phyloP scores from a whole-genome alignment of 2,888 invertebrate species.

The Piscicola geometra region DNA sequence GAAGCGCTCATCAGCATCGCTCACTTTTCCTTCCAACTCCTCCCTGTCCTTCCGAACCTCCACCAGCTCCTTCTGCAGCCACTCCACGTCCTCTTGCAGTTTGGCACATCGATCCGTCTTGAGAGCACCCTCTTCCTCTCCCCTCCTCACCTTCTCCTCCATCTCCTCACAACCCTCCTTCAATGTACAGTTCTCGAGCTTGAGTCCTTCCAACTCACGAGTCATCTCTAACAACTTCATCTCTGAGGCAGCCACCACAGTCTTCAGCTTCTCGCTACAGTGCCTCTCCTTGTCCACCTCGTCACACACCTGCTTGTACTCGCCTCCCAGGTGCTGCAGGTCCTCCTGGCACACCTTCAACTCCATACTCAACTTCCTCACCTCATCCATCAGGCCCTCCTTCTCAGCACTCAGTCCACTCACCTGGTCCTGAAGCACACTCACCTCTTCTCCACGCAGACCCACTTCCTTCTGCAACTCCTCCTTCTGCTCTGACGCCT shows the following conservation, averaged over 20 bases:
- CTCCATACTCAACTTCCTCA: background rate
- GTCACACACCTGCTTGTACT: slow-evolving; percentile 17
- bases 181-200: background rate
- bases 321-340: background rate
- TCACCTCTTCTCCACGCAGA: background rate
- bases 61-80: background rate
- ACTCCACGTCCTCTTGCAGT: background rate
- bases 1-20: background rate
- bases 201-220: background rate
- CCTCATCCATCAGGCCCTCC: background rate
- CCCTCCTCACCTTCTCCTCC: background rate
- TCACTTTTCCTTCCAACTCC: background rate
- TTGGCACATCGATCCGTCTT: background rate
- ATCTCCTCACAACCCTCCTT: background rate
- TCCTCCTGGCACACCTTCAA: background rate
- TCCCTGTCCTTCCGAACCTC: background rate
- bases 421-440: background rate
- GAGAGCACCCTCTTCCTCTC: background rate
- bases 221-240: background rate
- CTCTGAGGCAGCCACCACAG: background rate
- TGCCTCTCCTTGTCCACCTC: background rate
- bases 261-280: background rate
- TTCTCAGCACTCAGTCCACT: background rate
- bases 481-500: background rate
- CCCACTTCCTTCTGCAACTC: slow-evolving; percentile 21